phyloP scores from a whole-genome alignment of 2,113 vertebrate genomes.

The Mandrillus leucophaeus region DNA sequence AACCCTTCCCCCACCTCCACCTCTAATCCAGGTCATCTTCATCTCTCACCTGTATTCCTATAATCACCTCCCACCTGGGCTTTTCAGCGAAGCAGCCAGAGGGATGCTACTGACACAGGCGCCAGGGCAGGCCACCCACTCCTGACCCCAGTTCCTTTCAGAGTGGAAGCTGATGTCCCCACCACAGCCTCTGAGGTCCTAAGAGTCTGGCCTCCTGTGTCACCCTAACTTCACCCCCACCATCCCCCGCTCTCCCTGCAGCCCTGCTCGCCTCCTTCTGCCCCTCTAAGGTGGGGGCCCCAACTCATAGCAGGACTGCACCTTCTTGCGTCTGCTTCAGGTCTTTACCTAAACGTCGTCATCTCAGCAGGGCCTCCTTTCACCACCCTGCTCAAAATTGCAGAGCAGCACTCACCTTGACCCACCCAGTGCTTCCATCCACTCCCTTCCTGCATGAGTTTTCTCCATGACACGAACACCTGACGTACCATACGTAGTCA shows the following conservation, averaged over 20 bases:
- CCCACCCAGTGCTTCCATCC: rapidly evolving
- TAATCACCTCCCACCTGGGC: rapidly evolving
- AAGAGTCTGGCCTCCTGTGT: not conserved
- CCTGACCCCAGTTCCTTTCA: not conserved
- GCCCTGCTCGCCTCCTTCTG: not conserved
- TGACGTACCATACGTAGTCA: rapidly evolving
- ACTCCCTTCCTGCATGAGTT: rapidly evolving
- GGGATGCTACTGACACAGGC: rapidly evolving
- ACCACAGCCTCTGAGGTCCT: rapidly evolving
- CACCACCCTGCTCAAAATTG: not conserved
- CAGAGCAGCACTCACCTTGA: not conserved
- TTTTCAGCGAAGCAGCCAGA: too few species aligned
- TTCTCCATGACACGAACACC: not conserved
- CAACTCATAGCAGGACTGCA: not conserved
- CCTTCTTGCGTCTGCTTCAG: not conserved
- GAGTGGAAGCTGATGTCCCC: not conserved
- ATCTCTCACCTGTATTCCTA: not conserved
- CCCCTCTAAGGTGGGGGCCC: not conserved
- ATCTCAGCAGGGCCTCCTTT: not conserved
- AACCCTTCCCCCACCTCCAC: not conserved
- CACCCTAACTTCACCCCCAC: not conserved
- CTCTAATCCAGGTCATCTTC: too few species aligned
- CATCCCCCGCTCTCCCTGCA: not conserved
- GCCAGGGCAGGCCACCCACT: not conserved
- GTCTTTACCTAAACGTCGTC: not conserved